Evolutionary conservation across 2,797 vertebrate genomes (phyloP), one percentile per base, ranked within the genome.

Genomic region (Eulemur coronatus): DNA sequence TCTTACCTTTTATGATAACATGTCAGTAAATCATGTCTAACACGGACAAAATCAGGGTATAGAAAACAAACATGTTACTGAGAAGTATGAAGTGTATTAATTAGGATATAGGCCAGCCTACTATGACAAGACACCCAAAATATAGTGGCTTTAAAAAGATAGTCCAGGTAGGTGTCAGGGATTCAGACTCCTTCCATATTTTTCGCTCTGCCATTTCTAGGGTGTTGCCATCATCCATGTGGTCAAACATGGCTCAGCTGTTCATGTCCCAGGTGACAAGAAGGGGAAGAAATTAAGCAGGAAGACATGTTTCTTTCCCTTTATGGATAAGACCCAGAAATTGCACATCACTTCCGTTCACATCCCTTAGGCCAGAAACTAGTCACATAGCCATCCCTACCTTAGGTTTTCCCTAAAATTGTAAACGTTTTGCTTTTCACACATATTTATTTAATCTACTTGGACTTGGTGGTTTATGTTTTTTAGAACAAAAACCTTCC

Each of bases 331-430:
- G 79, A 86, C 38, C 48, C 46, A 85, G 52, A 96, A 79, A 63
- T 80, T 93, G 28, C 28, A 38, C 17, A n/a, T 93, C 30, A 48
- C n/a, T 88, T 81, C 90, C 61, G 2, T 86, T 89, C 35, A 86
- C 7, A 30, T 95, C 69, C 57, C 26, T 35, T 72, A 72, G 78
- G 30, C 52, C 75, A 57, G 41, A 81, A 90, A n/a, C 24, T 94
- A 88, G 61, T 91, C 38, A 50, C 38, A 22, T 72, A 82, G 82
- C 41, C 15, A 30, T 84, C 65, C 55, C 59, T 79, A 13, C 46
- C 46, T 70, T 88, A 67, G 35, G 57, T 87, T 96, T 89, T 80
- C 43, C 67, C 63, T 85, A 81, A 84, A 85, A 89, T 55, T 89
- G 55, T 67, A 82, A 63, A 41, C 92, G 17, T n/a, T 96, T 84